Base-by-base conservation (phyloP, 2,797 vertebrate species). In the Smutsia temminckii region DNA sequence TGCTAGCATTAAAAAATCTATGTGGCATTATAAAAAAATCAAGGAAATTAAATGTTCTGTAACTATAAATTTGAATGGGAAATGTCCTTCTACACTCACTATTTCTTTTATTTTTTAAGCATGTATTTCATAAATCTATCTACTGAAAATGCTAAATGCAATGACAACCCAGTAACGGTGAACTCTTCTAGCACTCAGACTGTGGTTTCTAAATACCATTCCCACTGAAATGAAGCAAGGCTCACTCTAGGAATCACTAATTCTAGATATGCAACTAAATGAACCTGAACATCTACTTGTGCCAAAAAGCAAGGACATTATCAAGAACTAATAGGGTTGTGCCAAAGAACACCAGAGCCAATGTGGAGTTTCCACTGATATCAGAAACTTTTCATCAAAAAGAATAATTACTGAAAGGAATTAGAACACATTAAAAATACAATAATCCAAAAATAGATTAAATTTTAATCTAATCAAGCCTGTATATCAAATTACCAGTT, bases 1-100 rank as follows among this genome's bases (percentile, higher is more conserved):
- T 66, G 21, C 32, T 92, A 91, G 29, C 40, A 95, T 93, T 97
- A 95, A 95, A 91, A 51, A 46, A 90, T 51, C 49, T 91, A 21
- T 75, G 16, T 85, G 80, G 32, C 51, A 94, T 95, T 49, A 46
- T 64, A 79, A 40, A 40, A 40, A 40, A 40, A 40, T 40, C 6
- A 46, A 46, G 46, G 46, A 46, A 46, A 46, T 46, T n/a, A 85
- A 85, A 90, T 72, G 57, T 23, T 77, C 20, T 66, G 1, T 42
- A 71, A 78, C 17, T 20, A 84, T 83, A 87, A 23, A 91, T 84
- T 17, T 85, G 32, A 85, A 66, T 80, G 59, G 42, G 14, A 95
- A 95, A 84, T 74, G 2, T 66, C 51, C 53, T 16, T 64, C 37
- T 69, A 83, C 51, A 74, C 3, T 42, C 3, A 49, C 42, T 27